Conservation (phyloP, 64 coral and sea anemone species). For the Astreopora myriophthalma region DNA sequence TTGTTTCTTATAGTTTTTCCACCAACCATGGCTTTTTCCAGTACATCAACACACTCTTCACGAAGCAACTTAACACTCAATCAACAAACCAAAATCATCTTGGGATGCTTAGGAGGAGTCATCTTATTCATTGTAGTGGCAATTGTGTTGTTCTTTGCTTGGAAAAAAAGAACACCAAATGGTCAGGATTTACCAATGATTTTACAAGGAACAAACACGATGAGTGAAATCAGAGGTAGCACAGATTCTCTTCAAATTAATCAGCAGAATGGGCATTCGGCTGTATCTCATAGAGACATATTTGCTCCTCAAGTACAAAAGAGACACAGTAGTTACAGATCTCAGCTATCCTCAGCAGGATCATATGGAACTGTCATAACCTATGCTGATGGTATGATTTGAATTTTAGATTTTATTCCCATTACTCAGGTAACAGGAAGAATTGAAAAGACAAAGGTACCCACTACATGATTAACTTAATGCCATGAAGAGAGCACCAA, state of each 20-base stretch:
- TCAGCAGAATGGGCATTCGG: background rate
- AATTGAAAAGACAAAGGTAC: too few species aligned
- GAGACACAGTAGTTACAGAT: constrained; percentile 46
- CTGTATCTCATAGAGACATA: background rate
- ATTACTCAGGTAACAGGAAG: too few species aligned
- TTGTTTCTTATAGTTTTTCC: background rate
- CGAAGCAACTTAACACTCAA: background rate
- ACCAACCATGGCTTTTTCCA: background rate
- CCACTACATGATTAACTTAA: too few species aligned
- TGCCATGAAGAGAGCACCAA: too few species aligned
- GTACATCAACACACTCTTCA: background rate
- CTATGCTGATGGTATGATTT: constrained; percentile 13
- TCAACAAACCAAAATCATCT: background rate
- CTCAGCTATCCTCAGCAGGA: constrained; percentile 30
- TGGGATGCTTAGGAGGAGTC: constrained; percentile 18
- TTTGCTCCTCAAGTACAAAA: background rate
- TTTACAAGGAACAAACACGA: background rate
- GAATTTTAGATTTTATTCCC: too few species aligned
- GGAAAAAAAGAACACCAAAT: background rate
- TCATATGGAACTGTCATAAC: constrained; percentile 26
- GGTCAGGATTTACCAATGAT: background rate
- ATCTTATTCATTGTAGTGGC: background rate
- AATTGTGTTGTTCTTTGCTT: background rate
- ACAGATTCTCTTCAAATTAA: background rate
- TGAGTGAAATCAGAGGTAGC: background rate